Conservation (phyloP, 2,888 invertebrate genomes). For the Andrena haemorrhoa region DNA sequence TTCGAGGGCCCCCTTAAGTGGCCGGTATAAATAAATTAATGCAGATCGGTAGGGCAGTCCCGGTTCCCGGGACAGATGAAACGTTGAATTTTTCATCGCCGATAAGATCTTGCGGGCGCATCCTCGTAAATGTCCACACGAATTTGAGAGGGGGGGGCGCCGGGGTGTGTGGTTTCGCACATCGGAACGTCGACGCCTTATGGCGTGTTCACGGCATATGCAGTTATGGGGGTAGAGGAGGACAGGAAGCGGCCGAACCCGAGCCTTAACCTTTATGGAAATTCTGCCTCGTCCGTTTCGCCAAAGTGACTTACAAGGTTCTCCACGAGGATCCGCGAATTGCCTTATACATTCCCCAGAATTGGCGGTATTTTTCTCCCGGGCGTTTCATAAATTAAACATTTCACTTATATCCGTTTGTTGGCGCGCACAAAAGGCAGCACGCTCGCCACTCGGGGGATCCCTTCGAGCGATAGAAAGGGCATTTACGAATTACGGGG, state of each 20-base stretch:
- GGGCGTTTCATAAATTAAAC: constrained; percentile 17
- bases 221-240: constrained; percentile 61
- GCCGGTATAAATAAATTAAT: constrained; percentile 66
- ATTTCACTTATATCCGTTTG: neutral
- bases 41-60: constrained; percentile 55
- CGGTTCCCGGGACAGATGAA: constrained; percentile 62
- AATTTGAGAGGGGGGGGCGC: constrained; percentile 70
- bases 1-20: constrained; percentile 41
- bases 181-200: constrained; percentile 71
- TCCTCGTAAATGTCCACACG: constrained; percentile 75
- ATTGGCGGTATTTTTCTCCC: neutral
- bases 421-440: neutral
- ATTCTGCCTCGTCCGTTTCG: constrained; percentile 54
- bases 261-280: constrained; percentile 72
- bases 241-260: constrained; percentile 69
- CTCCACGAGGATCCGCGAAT: neutral
- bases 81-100: constrained; percentile 73
- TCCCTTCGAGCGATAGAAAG: neutral
- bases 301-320: constrained; percentile 22
- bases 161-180: constrained; percentile 64
- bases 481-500: constrained; percentile 22
- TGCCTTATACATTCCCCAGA: neutral
- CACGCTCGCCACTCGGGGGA: neutral
- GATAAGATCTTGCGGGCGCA: constrained; percentile 70
- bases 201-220: constrained; percentile 62